Percentiles rank a stretch among this genome's conserved stretches.
Evolutionary conservation across 2,888 invertebrate species (phyloP).

Genomic region (Coecobrya sp.): DNA sequence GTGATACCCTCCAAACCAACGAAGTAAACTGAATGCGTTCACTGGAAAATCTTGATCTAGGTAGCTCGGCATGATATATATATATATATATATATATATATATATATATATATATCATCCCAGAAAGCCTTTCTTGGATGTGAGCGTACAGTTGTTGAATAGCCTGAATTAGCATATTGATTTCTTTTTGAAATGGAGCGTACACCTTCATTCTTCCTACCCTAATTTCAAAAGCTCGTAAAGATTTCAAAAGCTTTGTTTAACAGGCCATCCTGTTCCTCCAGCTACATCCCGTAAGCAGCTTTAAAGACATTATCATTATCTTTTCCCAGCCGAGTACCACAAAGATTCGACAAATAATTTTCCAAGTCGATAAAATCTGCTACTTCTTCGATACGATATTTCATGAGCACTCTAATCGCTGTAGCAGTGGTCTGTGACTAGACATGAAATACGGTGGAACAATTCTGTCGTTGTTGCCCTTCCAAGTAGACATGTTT

Average conservation of each 20-base stretch:
- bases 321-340: not conserved
- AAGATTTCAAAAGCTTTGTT: not conserved
- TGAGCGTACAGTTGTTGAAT: no score
- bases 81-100: no score
- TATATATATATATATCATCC: no score
- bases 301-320: not conserved
- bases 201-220: not conserved
- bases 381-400: not conserved
- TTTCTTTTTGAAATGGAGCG: slow-evolving; percentile 62
- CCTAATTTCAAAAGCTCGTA: not conserved
- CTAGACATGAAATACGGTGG: slow-evolving; percentile 30
- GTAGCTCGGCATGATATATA: not conserved
- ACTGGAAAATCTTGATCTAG: not conserved
- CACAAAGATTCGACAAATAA: slow-evolving; percentile 22
- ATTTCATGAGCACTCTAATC: not conserved
- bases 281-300: not conserved
- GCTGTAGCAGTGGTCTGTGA: not conserved
- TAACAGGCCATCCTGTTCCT: not conserved
- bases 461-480: slow-evolving; percentile 43
- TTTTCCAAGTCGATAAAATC: slow-evolving; percentile 37
- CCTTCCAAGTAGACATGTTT: not conserved
- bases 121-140: not conserved
- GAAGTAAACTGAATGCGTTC: not conserved
- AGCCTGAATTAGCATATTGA: slow-evolving; percentile 17
- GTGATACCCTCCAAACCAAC: not conserved